These are phyloP conservation scores for Teleogryllus occipitalis DNA, from an alignment of 1,140 invertebrate genomes.

Conservation along the genomic window DNA sequence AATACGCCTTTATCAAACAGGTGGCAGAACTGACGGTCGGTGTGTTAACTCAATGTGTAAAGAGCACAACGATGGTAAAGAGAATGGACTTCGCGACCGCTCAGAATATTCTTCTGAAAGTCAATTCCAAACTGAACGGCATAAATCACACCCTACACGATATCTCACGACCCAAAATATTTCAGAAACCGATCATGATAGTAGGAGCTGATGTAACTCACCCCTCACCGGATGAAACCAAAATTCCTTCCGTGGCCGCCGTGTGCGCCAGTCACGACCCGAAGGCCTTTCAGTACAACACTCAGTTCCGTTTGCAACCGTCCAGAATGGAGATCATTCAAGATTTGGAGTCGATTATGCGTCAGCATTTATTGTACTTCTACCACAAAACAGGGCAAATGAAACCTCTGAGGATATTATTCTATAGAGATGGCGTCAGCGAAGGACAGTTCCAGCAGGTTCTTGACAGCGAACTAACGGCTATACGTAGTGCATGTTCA, in stretches of 20 bases:
- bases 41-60: slow-evolving; percentile 75
- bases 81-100: slow-evolving; percentile 41
- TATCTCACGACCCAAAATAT: slow-evolving; percentile 28
- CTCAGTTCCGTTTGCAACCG: slow-evolving; percentile 57
- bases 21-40: slow-evolving; percentile 63
- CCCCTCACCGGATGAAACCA: slow-evolving; percentile 57
- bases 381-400: slow-evolving; percentile 33
- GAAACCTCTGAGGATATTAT: slow-evolving; percentile 55
- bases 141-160: slow-evolving; percentile 57
- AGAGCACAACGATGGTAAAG: slow-evolving; percentile 43
- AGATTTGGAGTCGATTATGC: slow-evolving; percentile 63
- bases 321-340: slow-evolving; percentile 60
- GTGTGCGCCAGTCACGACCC: slow-evolving; percentile 54
- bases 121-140: slow-evolving; percentile 79
- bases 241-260: slow-evolving; percentile 76
- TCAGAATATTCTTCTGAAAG: slow-evolving; percentile 74
- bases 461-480: slow-evolving; percentile 49
- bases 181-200: slow-evolving; percentile 49
- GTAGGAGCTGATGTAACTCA: slow-evolving; percentile 86
- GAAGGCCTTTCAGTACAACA: slow-evolving; percentile 57
- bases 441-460: slow-evolving; percentile 73
- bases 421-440: slow-evolving; percentile 81
- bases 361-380: slow-evolving; percentile 46
- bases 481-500: slow-evolving; percentile 57
- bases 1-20: slow-evolving; percentile 57